Evolutionary conservation across 30 jellyfish, hydroid and myxozoan genomes (phyloP).

Genomic region (Clytia hemisphaerica): DNA sequence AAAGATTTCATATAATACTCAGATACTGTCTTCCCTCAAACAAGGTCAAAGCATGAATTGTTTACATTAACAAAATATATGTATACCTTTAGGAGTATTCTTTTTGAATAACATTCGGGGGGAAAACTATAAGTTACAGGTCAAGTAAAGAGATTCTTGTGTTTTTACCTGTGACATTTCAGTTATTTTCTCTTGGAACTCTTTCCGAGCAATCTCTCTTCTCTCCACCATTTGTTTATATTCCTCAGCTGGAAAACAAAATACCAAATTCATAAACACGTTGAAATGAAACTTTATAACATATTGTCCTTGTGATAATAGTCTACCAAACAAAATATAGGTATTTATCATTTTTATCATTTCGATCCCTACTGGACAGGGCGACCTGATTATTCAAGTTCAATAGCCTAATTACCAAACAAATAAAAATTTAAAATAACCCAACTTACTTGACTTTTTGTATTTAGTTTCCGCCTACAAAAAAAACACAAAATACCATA

Average conservation of each 20-base stretch:
- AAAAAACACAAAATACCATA: background rate
- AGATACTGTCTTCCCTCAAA: background rate
- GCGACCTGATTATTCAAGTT: too few relatives aligned
- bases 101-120: too few relatives aligned
- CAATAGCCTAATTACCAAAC: background rate
- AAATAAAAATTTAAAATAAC: background rate
- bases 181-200: slow-evolving; percentile 56
- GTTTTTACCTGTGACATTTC: slow-evolving; percentile 53
- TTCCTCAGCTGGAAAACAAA: slow-evolving; percentile 70
- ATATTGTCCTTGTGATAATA: too few relatives aligned
- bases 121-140: too few relatives aligned
- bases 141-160: background rate
- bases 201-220: slow-evolving; percentile 71
- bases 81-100: too few relatives aligned
- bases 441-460: slow-evolving; percentile 61
- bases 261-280: background rate
- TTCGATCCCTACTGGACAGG: too few relatives aligned
- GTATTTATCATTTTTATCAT: too few relatives aligned
- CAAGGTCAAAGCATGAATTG: background rate
- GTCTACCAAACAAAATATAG: too few relatives aligned
- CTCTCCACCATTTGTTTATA: slow-evolving; percentile 63
- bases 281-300: too few relatives aligned
- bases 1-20: background rate
- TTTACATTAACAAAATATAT: too few relatives aligned
- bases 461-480: slow-evolving; percentile 67